Evolutionary conservation across 2,797 vertebrate species (phyloP), one percentile per base, ranked within the genome.

Genomic region (Tapera naevia): DNA sequence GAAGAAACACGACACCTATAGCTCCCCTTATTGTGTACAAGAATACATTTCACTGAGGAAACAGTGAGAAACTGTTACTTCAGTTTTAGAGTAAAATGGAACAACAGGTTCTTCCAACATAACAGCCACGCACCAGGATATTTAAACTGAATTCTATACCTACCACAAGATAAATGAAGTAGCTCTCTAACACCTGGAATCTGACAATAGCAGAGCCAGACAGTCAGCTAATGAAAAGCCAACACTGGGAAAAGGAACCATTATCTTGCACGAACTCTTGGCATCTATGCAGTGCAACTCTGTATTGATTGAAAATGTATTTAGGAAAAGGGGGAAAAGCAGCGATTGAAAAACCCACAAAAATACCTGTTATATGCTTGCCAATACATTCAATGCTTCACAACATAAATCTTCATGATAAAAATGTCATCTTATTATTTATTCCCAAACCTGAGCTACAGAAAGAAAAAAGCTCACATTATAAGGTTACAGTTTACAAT

Each of bases 41-140:
- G 70, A 93, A 86, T 16, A 81, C 7, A 56, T 56, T 73, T 46
- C 84, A 79, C 33, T 27, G 48, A 81, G 54, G 86, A 79, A 93
- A 94, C 78, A 80, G 80, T 12, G 41, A 95, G 92, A 72, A 96
- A 84, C 13, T 62, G 53, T 83, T 66, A 41, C 45, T 86, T 83
- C 67, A 86, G 24, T 84, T 93, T 88, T 73, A 92, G 69, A 91
- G n/a, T 56, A 88, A 96, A 91, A 86, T 37, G 45, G 93, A 96
- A 92, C 81, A 83, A 86, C 1, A 7, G 65, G 25, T 35, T 82
- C 53, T 83, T 91, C 35, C 65, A 86, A 51, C 18, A 61, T 4
- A 89, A 78, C 7, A 85, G 76, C 60, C 79, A 46, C 88, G 43
- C 50, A 78, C 73, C 22, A 93, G 28, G 54, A 46, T 66, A 88